Evolutionary conservation across 2,797 vertebrate genomes (phyloP).

Genomic region (Anabacerthia variegaticeps): DNA sequence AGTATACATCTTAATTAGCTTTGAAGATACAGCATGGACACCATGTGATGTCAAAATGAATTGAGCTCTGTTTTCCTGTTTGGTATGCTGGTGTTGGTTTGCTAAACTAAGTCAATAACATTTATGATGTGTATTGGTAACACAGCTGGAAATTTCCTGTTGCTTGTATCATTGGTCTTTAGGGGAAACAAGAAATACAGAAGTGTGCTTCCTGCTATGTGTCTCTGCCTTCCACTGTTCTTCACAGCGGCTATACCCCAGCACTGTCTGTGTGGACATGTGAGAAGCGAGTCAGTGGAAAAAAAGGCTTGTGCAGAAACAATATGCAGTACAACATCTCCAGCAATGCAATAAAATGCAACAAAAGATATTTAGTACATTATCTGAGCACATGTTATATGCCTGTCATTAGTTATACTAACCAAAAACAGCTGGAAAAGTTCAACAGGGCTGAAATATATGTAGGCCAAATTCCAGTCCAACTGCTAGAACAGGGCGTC

Average conservation of each 20-base stretch:
- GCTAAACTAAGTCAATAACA: not conserved
- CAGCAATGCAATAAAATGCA: not conserved
- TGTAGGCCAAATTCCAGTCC: not conserved
- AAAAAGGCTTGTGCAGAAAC: not conserved
- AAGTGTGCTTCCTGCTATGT: not conserved
- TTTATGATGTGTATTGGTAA: not conserved
- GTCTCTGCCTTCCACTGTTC: not conserved
- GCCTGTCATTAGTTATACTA: not conserved
- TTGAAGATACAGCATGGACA: not conserved
- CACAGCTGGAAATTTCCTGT: not conserved
- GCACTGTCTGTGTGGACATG: not conserved
- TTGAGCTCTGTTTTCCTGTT: not conserved
- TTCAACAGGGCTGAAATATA: not conserved
- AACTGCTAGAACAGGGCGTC: not conserved
- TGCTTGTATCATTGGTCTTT: not conserved
- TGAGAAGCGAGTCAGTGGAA: not conserved
- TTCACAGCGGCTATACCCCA: not conserved
- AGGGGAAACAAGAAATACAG: not conserved
- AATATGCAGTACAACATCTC: fast-evolving
- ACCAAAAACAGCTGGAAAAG: not conserved
- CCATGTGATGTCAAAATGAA: not conserved
- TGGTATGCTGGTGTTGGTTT: not conserved
- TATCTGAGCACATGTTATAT: not conserved
- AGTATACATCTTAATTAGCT: not conserved
- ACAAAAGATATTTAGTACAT: not conserved